A percentile compares a stretch with the other conserved stretches of the same genome.
Evolutionary conservation across 2,797 vertebrate species (phyloP).

Genomic region (Tapirus indicus): DNA sequence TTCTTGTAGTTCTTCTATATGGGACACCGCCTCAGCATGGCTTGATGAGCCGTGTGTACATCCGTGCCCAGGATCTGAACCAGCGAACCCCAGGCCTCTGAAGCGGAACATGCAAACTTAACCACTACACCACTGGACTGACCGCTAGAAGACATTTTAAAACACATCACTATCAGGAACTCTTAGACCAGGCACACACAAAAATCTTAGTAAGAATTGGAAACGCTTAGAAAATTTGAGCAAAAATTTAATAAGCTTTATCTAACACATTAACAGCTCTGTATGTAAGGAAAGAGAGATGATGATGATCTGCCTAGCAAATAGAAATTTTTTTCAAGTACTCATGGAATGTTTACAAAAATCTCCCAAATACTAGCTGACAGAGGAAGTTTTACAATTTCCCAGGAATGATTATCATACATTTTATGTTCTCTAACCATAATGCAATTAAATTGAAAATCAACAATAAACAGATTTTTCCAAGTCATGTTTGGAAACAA

Average conservation of each 20-base stretch:
- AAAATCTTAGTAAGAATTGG: background rate
- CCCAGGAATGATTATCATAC: background rate
- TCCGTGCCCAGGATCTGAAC: too few relatives aligned
- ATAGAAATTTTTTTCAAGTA: background rate
- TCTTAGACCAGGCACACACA: background rate
- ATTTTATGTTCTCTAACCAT: background rate
- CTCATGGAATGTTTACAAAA: background rate
- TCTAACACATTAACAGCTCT: background rate
- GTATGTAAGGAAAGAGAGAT: background rate
- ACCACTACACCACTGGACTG: too few relatives aligned
- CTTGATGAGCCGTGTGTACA: too few relatives aligned
- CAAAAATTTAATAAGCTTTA: background rate
- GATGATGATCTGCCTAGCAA: background rate
- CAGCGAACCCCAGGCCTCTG: too few relatives aligned
- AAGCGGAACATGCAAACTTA: too few relatives aligned
- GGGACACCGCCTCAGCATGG: too few relatives aligned
- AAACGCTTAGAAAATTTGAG: background rate
- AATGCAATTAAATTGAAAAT: conserved; percentile 9
- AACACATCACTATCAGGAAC: background rate
- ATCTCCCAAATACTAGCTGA: background rate
- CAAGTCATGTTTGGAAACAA: background rate
- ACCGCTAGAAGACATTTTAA: background rate
- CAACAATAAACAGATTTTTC: background rate
- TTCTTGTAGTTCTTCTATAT: too few relatives aligned
- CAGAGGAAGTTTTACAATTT: background rate